Conservation (phyloP, 1,140 invertebrate genomes). For the Nasonia longicornis region DNA sequence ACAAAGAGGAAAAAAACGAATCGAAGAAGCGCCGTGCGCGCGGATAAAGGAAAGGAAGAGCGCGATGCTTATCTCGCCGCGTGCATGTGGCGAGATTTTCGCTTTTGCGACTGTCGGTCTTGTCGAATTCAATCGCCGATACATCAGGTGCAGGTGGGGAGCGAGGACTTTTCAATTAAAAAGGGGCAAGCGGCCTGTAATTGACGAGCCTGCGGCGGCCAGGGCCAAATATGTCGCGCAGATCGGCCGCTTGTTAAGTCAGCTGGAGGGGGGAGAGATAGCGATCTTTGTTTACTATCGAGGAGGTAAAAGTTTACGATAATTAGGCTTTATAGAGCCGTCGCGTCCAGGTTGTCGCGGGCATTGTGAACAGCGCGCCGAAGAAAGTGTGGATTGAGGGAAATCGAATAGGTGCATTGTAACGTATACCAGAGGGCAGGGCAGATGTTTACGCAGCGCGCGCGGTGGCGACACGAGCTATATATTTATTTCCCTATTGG, state of each 20-base stretch:
- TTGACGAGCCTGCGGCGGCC: not conserved
- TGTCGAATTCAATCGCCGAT: conserved; percentile 36
- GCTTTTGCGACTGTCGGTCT: conserved; percentile 8
- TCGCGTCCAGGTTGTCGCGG: not conserved
- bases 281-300: conserved; percentile 34
- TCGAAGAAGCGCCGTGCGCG: not conserved
- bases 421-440: not conserved
- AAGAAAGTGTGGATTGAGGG: conserved; percentile 19
- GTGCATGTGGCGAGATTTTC: conserved; percentile 9
- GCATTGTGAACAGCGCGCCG: not conserved
- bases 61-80: conserved; percentile 17
- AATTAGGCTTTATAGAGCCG: conserved; percentile 42
- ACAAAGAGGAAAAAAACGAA: not conserved
- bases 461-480: not conserved
- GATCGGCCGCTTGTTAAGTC: not conserved
- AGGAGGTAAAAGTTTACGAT: conserved; percentile 37
- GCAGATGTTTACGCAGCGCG: not conserved
- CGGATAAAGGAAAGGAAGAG: conserved; percentile 14
- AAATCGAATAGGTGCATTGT: conserved; percentile 4
- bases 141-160: not conserved
- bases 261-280: conserved; percentile 8
- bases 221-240: not conserved
- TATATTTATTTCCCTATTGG: conserved; percentile 1
- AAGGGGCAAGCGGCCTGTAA: not conserved
- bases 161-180: conserved; percentile 27